phyloP scores from a whole-genome alignment of 2,888 invertebrate genomes.

The Diplolepis rosae region DNA sequence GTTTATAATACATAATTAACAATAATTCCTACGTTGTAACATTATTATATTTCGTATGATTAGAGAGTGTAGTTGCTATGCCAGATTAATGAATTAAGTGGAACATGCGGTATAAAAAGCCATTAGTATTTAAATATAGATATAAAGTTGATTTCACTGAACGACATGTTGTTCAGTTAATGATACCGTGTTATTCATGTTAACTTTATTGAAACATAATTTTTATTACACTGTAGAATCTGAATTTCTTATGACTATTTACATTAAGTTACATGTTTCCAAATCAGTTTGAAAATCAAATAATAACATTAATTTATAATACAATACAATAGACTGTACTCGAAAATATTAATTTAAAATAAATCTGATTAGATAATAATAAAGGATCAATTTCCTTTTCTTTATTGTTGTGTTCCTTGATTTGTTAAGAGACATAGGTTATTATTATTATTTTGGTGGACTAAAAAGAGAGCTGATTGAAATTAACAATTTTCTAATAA shows the following conservation, averaged over 20 bases:
- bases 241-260: slow-evolving; percentile 12
- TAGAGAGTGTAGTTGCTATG: slow-evolving; percentile 73
- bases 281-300: slow-evolving; percentile 48
- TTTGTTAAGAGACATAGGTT: no score
- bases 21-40: slow-evolving; percentile 71
- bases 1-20: slow-evolving; percentile 69
- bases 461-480: no score
- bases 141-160: slow-evolving; percentile 68
- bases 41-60: slow-evolving; percentile 73
- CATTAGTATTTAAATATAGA: slow-evolving; percentile 72
- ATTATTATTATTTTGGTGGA: no score
- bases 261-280: slow-evolving; percentile 23
- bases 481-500: no score
- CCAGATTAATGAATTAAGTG: slow-evolving; percentile 73
- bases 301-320: slow-evolving; percentile 73
- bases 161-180: slow-evolving; percentile 46
- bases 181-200: neutral
- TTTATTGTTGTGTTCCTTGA: slow-evolving; percentile 5
- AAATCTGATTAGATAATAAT: slow-evolving; percentile 74
- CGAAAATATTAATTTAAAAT: slow-evolving; percentile 74
- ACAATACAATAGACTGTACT: slow-evolving; percentile 73
- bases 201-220: neutral
- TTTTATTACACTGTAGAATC: neutral
- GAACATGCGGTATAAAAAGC: slow-evolving; percentile 72
- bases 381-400: slow-evolving; percentile 53